Evolutionary conservation across 2,113 vertebrate species (phyloP).

Genomic region (Sitta europaea): DNA sequence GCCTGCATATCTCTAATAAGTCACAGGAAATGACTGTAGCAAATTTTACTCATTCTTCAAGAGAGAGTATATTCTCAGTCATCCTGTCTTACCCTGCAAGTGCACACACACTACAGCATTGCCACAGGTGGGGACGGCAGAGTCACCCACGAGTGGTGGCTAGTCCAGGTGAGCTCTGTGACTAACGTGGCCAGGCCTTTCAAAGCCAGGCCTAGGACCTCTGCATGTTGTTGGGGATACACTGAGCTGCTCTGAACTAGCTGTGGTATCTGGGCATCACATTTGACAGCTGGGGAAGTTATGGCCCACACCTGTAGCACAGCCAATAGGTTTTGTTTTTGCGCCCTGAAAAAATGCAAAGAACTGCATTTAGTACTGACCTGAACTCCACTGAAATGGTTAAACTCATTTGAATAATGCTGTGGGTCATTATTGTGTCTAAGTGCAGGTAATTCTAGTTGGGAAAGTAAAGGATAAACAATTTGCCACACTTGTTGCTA

Average conservation of each 20-base stretch:
- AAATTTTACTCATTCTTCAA: not conserved
- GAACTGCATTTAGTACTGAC: not conserved
- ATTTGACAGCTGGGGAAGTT: not conserved
- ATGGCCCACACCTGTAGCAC: not conserved
- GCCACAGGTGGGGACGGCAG: not conserved
- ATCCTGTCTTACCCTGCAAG: not conserved
- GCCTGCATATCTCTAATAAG: not conserved
- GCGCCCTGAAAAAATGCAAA: not conserved
- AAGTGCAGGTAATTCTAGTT: not conserved
- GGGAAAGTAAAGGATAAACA: not conserved
- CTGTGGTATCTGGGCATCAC: not conserved
- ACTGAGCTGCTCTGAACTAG: not conserved
- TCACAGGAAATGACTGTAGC: not conserved
- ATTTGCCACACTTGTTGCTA: not conserved
- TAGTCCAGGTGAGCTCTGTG: not conserved
- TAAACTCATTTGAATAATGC: not conserved
- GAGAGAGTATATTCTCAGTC: not conserved
- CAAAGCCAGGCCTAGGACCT: not conserved
- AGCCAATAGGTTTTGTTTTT: not conserved
- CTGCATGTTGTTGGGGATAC: fast-evolving
- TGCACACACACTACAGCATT: not conserved
- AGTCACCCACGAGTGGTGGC: not conserved
- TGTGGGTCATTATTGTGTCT: fast-evolving
- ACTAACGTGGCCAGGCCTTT: not conserved
- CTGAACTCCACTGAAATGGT: not conserved